phyloP scores from a whole-genome alignment of 2,797 vertebrate genomes.

The Euphonia xanthogaster region DNA sequence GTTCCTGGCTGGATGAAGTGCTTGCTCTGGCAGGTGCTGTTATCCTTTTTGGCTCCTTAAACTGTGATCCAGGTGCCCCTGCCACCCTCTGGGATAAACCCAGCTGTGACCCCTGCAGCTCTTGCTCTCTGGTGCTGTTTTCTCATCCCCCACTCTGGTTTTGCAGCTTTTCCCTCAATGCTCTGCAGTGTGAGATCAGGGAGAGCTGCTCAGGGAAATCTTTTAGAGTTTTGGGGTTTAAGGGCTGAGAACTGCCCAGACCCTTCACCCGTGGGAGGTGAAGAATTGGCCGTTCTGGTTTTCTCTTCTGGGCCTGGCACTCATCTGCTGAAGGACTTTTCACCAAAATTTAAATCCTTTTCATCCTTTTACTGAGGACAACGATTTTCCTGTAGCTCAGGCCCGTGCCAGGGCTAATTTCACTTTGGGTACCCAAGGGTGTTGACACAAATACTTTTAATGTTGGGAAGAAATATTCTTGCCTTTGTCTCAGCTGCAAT shows the following conservation, averaged over 20 bases:
- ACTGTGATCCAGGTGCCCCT: neutral
- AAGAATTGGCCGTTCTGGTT: neutral
- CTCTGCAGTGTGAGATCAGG: neutral
- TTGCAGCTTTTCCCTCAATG: neutral
- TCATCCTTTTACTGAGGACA: neutral
- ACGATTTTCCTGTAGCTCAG: rapidly evolving
- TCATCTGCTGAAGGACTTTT: neutral
- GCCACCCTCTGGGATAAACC: neutral
- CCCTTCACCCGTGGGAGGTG: neutral
- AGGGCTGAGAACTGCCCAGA: neutral
- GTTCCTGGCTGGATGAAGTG: neutral
- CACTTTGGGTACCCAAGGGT: neutral
- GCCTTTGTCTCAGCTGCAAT: neutral
- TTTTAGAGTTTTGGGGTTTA: neutral
- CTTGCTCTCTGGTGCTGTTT: neutral
- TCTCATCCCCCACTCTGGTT: neutral
- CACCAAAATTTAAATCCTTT: neutral
- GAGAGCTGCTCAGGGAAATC: neutral
- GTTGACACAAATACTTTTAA: no score
- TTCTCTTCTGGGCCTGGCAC: neutral
- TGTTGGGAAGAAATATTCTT: neutral
- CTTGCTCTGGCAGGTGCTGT: neutral
- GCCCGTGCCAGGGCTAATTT: neutral
- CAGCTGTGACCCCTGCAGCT: neutral
- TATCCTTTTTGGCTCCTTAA: neutral